Conservation (phyloP, 2,113 vertebrate species). For the Mola mola region DNA sequence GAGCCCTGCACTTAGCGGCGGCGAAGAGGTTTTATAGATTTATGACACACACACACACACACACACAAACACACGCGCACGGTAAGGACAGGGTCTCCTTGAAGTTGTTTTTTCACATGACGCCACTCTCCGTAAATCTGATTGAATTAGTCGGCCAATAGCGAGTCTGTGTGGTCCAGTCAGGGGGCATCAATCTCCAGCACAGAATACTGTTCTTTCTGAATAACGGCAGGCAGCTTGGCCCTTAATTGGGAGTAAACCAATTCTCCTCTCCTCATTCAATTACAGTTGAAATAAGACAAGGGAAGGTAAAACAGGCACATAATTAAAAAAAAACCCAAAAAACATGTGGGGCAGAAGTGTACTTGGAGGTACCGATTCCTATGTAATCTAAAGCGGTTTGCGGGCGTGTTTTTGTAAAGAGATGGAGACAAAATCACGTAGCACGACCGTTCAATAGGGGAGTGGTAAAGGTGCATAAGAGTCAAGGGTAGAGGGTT, state of each 20-base stretch:
- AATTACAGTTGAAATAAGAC: slow-evolving; percentile 71
- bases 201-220: slow-evolving; percentile 59
- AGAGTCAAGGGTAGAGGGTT: no score
- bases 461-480: no score
- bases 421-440: no score
- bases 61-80: slow-evolving; percentile 31
- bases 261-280: slow-evolving; percentile 76
- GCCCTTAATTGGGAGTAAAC: slow-evolving; percentile 74
- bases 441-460: no score
- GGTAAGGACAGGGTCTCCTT: slow-evolving; percentile 75
- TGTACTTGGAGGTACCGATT: slow-evolving; percentile 15
- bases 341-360: slow-evolving; percentile 52
- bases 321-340: slow-evolving; percentile 43
- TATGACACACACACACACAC: slow-evolving; percentile 27
- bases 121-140: slow-evolving; percentile 74
- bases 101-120: slow-evolving; percentile 74
- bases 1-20: slow-evolving; percentile 68
- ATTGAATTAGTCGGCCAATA: slow-evolving; percentile 73
- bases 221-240: slow-evolving; percentile 65
- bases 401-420: slow-evolving; percentile 2
- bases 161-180: slow-evolving; percentile 70
- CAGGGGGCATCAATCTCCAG: slow-evolving; percentile 73
- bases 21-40: slow-evolving; percentile 63
- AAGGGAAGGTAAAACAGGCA: slow-evolving; percentile 43
- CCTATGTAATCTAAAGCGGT: slow-evolving; percentile 3